phyloP scores from a whole-genome alignment of 1,140 invertebrate genomes.

The Oncopeltus fasciatus region DNA sequence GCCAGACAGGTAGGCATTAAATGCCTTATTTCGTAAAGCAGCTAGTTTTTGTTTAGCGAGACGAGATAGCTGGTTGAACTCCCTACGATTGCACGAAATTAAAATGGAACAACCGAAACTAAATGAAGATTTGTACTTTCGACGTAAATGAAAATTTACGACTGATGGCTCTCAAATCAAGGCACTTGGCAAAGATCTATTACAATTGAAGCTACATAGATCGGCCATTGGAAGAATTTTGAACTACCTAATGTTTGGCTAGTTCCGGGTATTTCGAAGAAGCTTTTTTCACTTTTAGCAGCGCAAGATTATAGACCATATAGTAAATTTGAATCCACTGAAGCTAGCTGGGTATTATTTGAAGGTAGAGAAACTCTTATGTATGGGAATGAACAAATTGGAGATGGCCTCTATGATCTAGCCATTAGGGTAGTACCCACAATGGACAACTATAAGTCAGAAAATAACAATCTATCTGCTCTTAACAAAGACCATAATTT shows the following conservation, averaged over 20 bases:
- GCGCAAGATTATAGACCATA: slow-evolving; percentile 25
- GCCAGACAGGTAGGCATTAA: too few species aligned
- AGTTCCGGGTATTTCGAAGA: slow-evolving; percentile 25
- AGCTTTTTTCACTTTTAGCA: slow-evolving; percentile 27
- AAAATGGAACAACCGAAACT: background rate
- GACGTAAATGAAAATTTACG: slow-evolving; percentile 19
- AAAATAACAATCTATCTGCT: slow-evolving; percentile 16
- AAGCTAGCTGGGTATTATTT: slow-evolving; percentile 18
- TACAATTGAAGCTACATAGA: slow-evolving; percentile 18
- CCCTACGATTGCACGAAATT: background rate
- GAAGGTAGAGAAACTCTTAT: slow-evolving; percentile 18
- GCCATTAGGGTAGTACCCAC: too few species aligned
- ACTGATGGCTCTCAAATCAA: slow-evolving; percentile 22
- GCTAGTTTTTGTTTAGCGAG: too few species aligned
- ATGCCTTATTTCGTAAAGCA: too few species aligned
- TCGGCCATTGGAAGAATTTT: slow-evolving; percentile 24
- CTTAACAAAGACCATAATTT: slow-evolving; percentile 13
- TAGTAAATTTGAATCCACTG: slow-evolving; percentile 24
- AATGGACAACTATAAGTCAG: slow-evolving; percentile 22
- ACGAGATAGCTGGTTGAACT: too few species aligned
- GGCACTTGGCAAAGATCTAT: slow-evolving; percentile 24
- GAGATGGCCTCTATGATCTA: too few species aligned
- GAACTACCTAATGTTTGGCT: slow-evolving; percentile 16
- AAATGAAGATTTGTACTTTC: slow-evolving; percentile 16
- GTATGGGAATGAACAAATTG: slow-evolving; percentile 19